Conservation (phyloP, 2,888 invertebrate species). For the Mesochorus sp. region DNA sequence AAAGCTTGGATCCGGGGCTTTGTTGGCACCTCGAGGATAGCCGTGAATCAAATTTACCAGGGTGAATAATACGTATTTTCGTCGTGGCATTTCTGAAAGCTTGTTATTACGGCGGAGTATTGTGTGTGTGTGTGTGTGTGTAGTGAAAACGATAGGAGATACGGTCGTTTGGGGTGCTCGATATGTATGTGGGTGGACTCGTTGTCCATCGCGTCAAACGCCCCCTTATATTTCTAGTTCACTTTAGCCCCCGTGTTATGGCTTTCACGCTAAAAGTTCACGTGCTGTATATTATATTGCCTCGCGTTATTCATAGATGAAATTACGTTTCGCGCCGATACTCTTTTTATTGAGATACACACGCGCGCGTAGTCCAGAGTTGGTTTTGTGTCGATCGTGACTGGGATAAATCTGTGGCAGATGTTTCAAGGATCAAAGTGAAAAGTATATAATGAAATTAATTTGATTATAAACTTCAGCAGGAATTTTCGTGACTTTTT, state of each 20-base stretch:
- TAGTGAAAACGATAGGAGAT: slow-evolving; percentile 22
- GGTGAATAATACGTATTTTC: slow-evolving; percentile 20
- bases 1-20: no score
- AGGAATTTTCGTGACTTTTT: no score
- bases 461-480: no score
- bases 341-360: no score
- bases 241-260: background rate
- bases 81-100: slow-evolving; percentile 29
- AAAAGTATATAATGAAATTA: no score
- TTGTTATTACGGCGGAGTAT: slow-evolving; percentile 46
- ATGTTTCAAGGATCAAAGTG: no score
- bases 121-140: no score
- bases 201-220: slow-evolving; percentile 13
- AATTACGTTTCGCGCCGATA: background rate
- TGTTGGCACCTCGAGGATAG: no score
- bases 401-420: no score
- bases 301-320: background rate
- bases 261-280: slow-evolving; percentile 10
- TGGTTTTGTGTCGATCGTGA: no score
- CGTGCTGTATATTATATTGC: background rate
- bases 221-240: slow-evolving; percentile 1
- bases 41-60: background rate
- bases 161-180: background rate
- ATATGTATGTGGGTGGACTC: slow-evolving; percentile 28
- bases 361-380: no score